Evolutionary conservation across 1,140 invertebrate species (phyloP).

Genomic region (Anadara kagoshimensis): DNA sequence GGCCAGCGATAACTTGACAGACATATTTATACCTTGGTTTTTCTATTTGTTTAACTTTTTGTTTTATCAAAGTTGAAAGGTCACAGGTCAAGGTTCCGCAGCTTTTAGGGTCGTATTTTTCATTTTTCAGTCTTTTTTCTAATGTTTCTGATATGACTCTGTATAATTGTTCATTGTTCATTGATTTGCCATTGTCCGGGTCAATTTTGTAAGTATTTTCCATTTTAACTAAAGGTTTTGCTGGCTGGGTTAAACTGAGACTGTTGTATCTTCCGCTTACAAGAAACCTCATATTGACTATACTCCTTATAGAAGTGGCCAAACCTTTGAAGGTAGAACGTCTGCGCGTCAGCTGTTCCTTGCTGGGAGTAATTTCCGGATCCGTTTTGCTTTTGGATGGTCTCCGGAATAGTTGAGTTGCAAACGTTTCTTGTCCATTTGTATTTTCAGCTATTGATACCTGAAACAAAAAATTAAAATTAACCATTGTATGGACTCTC

Average conservation of each 20-base stretch:
- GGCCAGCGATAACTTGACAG: constrained; percentile 51
- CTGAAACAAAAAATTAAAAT: too few relatives aligned
- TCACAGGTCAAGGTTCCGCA: constrained; percentile 19
- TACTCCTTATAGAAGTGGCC: not conserved
- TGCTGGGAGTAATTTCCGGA: not conserved
- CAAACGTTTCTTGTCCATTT: too few relatives aligned
- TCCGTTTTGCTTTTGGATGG: not conserved
- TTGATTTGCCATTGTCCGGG: constrained; percentile 29
- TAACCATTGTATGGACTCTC: too few relatives aligned
- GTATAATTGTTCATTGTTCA: constrained; percentile 22
- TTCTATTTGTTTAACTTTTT: constrained; percentile 41
- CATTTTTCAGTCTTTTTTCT: constrained; percentile 13
- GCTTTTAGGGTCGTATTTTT: constrained; percentile 23
- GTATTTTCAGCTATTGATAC: too few relatives aligned
- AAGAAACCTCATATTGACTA: constrained; percentile 22
- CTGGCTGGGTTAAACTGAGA: not conserved
- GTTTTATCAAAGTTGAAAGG: constrained; percentile 44
- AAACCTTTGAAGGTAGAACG: constrained; percentile 43
- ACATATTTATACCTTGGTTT: constrained; percentile 52
- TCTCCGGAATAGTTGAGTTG: too few relatives aligned
- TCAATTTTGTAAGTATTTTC: constrained; percentile 50
- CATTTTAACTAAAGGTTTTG: constrained; percentile 26
- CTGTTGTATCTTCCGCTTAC: constrained; percentile 2
- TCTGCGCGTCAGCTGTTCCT: constrained; percentile 3
- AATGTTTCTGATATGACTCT: constrained; percentile 20